Evolutionary conservation across 2,888 invertebrate genomes (phyloP).

Genomic region (Exephanes ischioxanthus): DNA sequence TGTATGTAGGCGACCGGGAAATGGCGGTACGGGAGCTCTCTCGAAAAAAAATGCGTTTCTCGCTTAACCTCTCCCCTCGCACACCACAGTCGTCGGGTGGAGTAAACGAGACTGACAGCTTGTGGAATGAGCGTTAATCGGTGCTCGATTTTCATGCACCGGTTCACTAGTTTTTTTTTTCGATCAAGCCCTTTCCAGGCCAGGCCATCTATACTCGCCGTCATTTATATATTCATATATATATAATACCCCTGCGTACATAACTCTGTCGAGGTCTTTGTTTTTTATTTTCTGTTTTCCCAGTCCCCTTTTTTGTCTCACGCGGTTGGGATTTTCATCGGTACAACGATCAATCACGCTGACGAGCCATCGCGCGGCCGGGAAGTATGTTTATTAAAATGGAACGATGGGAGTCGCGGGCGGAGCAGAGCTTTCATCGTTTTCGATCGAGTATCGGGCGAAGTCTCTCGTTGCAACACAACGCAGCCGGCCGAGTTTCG

Average conservation of each 20-base stretch:
- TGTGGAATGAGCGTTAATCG: constrained; percentile 61
- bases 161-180: constrained; percentile 40
- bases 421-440: constrained; percentile 9
- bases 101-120: constrained; percentile 53
- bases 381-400: constrained; percentile 73
- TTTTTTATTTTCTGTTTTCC: constrained; percentile 41
- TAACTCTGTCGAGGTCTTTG: constrained; percentile 35
- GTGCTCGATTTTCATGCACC: constrained; percentile 59
- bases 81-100: constrained; percentile 17
- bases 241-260: constrained; percentile 27
- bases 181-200: constrained; percentile 35
- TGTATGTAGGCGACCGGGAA: neutral
- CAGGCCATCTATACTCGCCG: constrained; percentile 4
- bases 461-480: constrained; percentile 1
- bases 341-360: constrained; percentile 70
- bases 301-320: constrained; percentile 44
- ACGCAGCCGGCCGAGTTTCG: neutral
- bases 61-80: constrained; percentile 46
- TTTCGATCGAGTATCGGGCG: constrained; percentile 21
- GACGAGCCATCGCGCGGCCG: constrained; percentile 65
- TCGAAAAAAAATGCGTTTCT: constrained; percentile 51
- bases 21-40: constrained; percentile 3
- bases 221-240: constrained; percentile 47
- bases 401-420: constrained; percentile 51
- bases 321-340: constrained; percentile 57